These are phyloP conservation scores for Staurois parvus DNA, from an alignment of 2,797 vertebrate species.

Conservation along the genomic window DNA sequence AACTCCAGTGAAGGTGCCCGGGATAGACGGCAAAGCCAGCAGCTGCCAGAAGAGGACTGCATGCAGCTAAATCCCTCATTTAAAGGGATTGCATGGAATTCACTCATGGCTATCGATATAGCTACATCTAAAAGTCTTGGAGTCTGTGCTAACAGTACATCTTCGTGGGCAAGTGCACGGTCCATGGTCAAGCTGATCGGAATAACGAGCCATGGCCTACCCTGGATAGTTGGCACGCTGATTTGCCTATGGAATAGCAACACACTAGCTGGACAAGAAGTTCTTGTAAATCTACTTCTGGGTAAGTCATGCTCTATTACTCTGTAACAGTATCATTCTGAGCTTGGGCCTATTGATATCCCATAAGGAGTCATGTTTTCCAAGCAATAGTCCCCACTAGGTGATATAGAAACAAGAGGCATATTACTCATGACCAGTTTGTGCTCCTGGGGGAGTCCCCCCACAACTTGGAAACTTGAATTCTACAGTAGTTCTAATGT, in stretches of 20 bases:
- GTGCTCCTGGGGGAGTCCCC: too few relatives aligned
- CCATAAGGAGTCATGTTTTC: background rate
- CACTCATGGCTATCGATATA: conserved; percentile 95
- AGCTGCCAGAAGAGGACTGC: conserved; percentile 92
- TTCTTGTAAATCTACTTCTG: conserved; percentile 94
- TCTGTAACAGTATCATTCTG: background rate
- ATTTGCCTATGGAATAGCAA: conserved; percentile 93
- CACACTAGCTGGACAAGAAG: conserved; percentile 93
- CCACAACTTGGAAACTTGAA: background rate
- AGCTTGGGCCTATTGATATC: too few relatives aligned
- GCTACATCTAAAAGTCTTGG: conserved; percentile 93
- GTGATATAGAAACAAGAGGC: background rate
- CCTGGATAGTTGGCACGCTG: conserved; percentile 87
- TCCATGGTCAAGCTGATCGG: conserved; percentile 90
- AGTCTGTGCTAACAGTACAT: conserved; percentile 86
- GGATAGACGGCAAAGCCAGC: conserved; percentile 82
- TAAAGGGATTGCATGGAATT: conserved; percentile 91
- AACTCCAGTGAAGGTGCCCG: conserved; percentile 73
- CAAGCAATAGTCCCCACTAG: background rate
- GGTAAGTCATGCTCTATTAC: conserved; percentile 79
- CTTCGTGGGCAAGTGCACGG: conserved; percentile 91
- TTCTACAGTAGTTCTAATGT: too few relatives aligned
- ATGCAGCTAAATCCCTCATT: conserved; percentile 98
- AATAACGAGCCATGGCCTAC: conserved; percentile 91
- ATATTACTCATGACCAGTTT: background rate